Conservation (phyloP, 1,140 invertebrate genomes). For the Drosophila sturtevanti region DNA sequence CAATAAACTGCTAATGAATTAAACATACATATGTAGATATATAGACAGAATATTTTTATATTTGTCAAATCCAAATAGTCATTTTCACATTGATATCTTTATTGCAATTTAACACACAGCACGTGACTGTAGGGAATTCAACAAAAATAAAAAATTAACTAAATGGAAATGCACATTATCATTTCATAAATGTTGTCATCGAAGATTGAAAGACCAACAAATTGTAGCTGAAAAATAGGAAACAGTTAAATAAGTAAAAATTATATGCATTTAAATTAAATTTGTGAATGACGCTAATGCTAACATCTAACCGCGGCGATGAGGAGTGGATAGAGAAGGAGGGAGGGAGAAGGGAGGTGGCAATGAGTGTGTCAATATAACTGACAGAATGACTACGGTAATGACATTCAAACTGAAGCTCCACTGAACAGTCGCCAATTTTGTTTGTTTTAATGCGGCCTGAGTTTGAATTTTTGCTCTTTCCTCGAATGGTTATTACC, state of each 20-base stretch:
- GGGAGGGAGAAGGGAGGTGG: not conserved
- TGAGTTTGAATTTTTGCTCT: slow-evolving; percentile 5
- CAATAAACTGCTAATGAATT: slow-evolving; percentile 1
- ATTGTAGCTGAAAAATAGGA: not conserved
- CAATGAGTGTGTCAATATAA: slow-evolving; percentile 7
- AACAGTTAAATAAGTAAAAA: not conserved
- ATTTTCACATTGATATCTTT: not conserved
- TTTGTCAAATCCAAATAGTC: not conserved
- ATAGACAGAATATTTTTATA: not conserved
- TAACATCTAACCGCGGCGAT: slow-evolving; percentile 2
- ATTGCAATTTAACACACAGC: not conserved
- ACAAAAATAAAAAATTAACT: not conserved
- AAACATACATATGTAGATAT: not conserved
- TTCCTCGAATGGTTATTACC: not conserved
- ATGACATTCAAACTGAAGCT: slow-evolving; percentile 28
- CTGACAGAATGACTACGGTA: slow-evolving; percentile 22
- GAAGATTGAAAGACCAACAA: slow-evolving; percentile 2
- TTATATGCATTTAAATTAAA: not conserved
- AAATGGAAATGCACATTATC: slow-evolving; percentile 17
- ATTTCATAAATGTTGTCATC: slow-evolving; percentile 3
- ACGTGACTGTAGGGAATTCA: not conserved
- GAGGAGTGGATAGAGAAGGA: not conserved
- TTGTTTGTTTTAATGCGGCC: slow-evolving; percentile 13
- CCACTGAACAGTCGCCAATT: slow-evolving; percentile 24
- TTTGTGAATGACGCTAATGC: slow-evolving; percentile 18